Base-by-base conservation (phyloP, 2,113 vertebrate genomes). In the Prunella himalayana region DNA sequence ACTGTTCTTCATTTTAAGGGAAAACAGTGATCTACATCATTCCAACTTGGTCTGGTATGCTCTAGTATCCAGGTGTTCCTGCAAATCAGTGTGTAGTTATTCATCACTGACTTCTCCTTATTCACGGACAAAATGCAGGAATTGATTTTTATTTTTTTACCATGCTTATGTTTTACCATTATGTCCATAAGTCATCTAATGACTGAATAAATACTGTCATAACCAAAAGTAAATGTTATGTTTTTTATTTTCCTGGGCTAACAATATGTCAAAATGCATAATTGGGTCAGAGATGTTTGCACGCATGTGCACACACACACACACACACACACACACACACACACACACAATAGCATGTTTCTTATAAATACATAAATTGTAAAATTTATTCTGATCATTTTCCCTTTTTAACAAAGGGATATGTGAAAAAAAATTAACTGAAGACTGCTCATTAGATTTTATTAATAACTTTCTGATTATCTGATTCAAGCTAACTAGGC, bases 401-500 rank as follows among this genome's bases (percentile, higher is more conserved):
- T 69, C 25, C 17, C 66, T 80, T 89, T 70, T 53, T 78, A 56
- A 57, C 39, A 80, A 65, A 77, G 13, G 10, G 22, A 42, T 76
- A 35, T 44, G 54, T 47, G 31, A 70, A 22, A 77, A 89, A 93
- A 91, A 88, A 39, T 59, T 59, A 75, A 60, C 56, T 31, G 54
- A 64, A 85, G 39, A 49, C 11, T 33, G 13, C 35, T 72, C 44
- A 69, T 88, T 80, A 77, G 28, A 54, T 82, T 45, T 79, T 90
- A 77, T 87, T 59, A 80, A 53, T 89, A 96, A 69, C 63, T 92
- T 84, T 79, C 77, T 69, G 56, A 92, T 92, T 92, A 73, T 77
- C 75, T 84, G 47, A 47, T 90, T 95, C 95, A 96, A 94, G 82
- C 71, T 95, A 98, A 96, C 71, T 47, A 97, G 92, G 93, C 82